phyloP scores from a whole-genome alignment of 2,888 invertebrate species.

The Drosophila cracens region DNA sequence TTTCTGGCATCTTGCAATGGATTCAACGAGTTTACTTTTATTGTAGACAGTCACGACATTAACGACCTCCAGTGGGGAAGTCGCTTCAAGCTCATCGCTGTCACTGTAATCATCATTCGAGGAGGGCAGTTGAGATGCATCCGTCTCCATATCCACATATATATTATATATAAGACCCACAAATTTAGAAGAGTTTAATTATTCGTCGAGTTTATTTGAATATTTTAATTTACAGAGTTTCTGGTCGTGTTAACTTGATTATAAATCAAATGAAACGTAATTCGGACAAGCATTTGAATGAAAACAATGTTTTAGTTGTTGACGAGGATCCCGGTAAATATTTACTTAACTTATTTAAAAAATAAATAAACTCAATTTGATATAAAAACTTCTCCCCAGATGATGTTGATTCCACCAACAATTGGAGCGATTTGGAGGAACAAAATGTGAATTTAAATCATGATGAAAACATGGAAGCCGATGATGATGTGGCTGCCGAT shows the following conservation, averaged over 20 bases:
- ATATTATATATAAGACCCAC: background rate
- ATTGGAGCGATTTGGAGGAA: conserved; percentile 68
- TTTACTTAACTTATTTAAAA: background rate
- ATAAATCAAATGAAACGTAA: conserved; percentile 84
- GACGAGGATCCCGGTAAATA: conserved; percentile 81
- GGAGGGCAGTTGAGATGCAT: background rate
- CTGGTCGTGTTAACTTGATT: conserved; percentile 83
- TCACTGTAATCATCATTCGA: background rate
- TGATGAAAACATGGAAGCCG: conserved; percentile 58
- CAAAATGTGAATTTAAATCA: conserved; percentile 14
- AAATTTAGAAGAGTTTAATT: conserved; percentile 8
- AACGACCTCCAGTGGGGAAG: background rate
- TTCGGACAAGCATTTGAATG: conserved; percentile 77
- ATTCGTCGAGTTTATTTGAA: background rate
- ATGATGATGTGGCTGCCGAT: conserved; percentile 68
- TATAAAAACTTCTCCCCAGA: conserved; percentile 7
- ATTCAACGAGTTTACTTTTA: background rate
- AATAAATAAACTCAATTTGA: background rate
- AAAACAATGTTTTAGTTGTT: conserved; percentile 77
- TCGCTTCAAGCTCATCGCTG: background rate
- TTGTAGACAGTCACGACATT: background rate
- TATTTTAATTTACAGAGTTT: conserved; percentile 72
- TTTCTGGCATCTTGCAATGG: conserved; percentile 41
- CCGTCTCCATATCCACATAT: background rate
- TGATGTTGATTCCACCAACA: conserved; percentile 43